Evolutionary conservation across 2,113 vertebrate species (phyloP).

Genomic region (Semnornis frantzii): DNA sequence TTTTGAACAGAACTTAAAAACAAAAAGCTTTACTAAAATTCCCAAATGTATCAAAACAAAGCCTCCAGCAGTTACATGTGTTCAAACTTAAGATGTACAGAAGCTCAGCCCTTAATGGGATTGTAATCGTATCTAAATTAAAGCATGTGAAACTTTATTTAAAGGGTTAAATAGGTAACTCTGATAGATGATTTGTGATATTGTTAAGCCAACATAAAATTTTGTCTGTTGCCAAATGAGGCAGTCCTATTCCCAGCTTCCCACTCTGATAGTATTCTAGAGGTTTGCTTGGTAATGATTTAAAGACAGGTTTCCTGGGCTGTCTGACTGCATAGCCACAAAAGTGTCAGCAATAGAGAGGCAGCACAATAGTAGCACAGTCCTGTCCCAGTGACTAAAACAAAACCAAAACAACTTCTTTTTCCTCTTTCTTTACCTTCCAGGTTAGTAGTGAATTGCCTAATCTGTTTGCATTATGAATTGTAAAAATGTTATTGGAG

Average conservation of each 20-base stretch:
- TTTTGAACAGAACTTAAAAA: not conserved
- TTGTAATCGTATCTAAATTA: not conserved
- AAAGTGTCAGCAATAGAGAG: not conserved
- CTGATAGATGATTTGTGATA: not conserved
- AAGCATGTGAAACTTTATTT: not conserved
- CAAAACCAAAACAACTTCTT: not conserved
- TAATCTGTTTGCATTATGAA: not conserved
- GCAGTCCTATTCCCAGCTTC: not conserved
- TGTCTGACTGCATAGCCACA: not conserved
- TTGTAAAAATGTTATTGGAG: not conserved
- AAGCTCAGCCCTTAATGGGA: not conserved
- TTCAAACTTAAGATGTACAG: not conserved
- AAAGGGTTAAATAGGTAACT: not conserved
- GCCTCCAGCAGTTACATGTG: not conserved
- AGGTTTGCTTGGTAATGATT: not conserved
- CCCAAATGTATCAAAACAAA: not conserved
- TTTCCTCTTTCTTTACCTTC: not conserved
- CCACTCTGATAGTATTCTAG: not conserved
- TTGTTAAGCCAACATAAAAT: not conserved
- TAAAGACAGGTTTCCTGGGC: not conserved
- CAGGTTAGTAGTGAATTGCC: not conserved
- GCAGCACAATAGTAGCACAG: not conserved
- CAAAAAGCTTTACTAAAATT: not conserved
- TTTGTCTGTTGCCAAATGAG: not conserved
- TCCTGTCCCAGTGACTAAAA: not conserved